Evolutionary conservation across 2,113 vertebrate genomes (phyloP).

Genomic region (Argyrosomus japonicus): DNA sequence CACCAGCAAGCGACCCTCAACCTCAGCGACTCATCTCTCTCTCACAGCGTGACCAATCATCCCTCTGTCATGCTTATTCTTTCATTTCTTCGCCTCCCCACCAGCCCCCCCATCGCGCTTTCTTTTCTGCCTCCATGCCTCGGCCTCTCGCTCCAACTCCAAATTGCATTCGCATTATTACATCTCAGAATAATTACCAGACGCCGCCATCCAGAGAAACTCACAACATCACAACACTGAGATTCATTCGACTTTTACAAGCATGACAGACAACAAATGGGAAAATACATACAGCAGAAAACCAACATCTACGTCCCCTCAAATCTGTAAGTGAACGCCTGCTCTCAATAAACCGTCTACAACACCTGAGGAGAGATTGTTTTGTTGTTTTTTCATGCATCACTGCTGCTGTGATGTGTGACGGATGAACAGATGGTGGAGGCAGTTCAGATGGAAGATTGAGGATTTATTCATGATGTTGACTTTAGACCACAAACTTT

Average conservation of each 20-base stretch:
- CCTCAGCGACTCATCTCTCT: slow-evolving; percentile 33
- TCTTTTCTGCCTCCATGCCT: not conserved
- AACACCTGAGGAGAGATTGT: not conserved
- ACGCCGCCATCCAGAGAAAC: slow-evolving; percentile 37
- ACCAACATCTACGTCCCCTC: not conserved
- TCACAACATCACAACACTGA: slow-evolving; percentile 16
- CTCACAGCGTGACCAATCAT: slow-evolving; percentile 15
- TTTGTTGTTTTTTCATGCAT: not conserved
- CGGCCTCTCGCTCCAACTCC: not conserved
- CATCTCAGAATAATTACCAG: slow-evolving; percentile 39
- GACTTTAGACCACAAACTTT: not conserved
- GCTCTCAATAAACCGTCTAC: not conserved
- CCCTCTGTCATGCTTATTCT: not conserved
- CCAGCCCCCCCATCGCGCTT: not conserved
- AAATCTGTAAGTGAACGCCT: not conserved
- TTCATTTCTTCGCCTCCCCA: not conserved
- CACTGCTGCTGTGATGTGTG: not conserved
- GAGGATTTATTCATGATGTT: slow-evolving; percentile 11
- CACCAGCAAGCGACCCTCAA: not conserved
- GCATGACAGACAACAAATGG: slow-evolving; percentile 2
- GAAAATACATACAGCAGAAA: not conserved
- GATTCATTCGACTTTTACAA: slow-evolving; percentile 23
- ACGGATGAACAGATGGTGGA: not conserved
- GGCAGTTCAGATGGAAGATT: not conserved
- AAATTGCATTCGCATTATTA: slow-evolving; percentile 43